Evolutionary conservation across 2,888 invertebrate species (phyloP).

Genomic region (Dorcus parallelipipedus): DNA sequence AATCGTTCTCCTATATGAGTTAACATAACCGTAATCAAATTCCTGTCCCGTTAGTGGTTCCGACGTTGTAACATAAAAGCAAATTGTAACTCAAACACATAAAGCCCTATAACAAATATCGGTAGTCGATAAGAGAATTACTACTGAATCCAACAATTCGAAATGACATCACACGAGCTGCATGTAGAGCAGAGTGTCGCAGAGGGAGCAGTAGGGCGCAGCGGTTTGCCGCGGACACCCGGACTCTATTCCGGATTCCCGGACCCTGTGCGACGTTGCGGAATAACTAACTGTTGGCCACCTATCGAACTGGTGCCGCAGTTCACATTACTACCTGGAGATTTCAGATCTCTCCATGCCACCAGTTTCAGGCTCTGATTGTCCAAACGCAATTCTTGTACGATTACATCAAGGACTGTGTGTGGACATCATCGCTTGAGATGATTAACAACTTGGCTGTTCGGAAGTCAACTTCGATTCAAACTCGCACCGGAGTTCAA

Average conservation of each 20-base stretch:
- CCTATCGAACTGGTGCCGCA: conserved; percentile 1
- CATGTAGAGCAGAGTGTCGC: conserved; percentile 7
- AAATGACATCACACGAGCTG: not conserved
- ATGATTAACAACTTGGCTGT: conserved; percentile 32
- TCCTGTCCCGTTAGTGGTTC: not conserved
- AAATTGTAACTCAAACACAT: conserved; percentile 9
- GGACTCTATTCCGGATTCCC: conserved; percentile 17
- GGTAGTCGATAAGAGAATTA: conserved; percentile 8
- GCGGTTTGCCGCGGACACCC: conserved; percentile 16
- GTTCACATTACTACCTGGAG: too few relatives aligned
- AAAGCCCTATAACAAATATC: conserved; percentile 10
- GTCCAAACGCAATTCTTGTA: conserved; percentile 69
- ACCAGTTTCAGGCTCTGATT: conserved; percentile 59
- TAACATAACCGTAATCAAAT: not conserved
- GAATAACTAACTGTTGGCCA: conserved; percentile 15
- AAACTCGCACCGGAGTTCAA: too few relatives aligned
- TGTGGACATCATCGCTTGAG: conserved; percentile 61
- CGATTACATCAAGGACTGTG: conserved; percentile 58
- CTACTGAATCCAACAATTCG: not conserved
- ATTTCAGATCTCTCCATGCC: not conserved
- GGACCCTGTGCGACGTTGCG: conserved; percentile 18
- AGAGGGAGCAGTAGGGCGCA: conserved; percentile 16
- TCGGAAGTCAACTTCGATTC: too few relatives aligned
- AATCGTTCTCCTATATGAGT: not conserved
- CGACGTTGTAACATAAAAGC: not conserved